Evolutionary conservation across 2,888 invertebrate species (phyloP).

Genomic region (Agapostemon virescens): DNA sequence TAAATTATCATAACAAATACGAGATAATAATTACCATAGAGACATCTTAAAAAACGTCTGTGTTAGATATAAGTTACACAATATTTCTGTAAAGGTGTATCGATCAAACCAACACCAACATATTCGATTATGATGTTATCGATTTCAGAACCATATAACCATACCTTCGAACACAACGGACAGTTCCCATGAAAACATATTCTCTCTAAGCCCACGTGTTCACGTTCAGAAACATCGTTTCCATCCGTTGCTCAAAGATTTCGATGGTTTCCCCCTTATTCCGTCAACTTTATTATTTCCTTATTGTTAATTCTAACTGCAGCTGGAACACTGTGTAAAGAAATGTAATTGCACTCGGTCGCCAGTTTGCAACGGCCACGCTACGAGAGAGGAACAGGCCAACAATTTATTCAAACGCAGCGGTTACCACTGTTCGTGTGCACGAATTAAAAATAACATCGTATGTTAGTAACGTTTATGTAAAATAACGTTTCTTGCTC

Average conservation of each 20-base stretch:
- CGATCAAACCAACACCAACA: neutral
- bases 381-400: neutral
- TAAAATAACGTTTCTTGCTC: slow-evolving; percentile 36
- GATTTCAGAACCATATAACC: neutral
- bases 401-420: slow-evolving; percentile 34
- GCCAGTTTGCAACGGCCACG: neutral
- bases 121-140: neutral
- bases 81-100: neutral
- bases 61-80: neutral
- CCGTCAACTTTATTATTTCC: slow-evolving; percentile 20
- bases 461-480: slow-evolving; percentile 15
- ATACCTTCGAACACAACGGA: neutral
- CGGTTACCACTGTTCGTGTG: neutral
- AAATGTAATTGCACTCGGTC: slow-evolving; percentile 19
- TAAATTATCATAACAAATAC: too few species aligned
- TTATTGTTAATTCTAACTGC: slow-evolving; percentile 3
- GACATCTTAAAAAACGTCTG: too few species aligned
- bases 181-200: neutral
- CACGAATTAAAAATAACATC: slow-evolving; percentile 37
- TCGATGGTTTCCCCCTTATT: neutral
- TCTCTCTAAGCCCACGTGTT: neutral
- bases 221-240: neutral
- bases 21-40: too few species aligned
- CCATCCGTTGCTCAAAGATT: neutral
- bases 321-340: neutral